Percentiles rank a stretch among this genome's conserved stretches.
Conservation (phyloP, 1,140 invertebrate species). For the Dinoponera quadriceps region DNA sequence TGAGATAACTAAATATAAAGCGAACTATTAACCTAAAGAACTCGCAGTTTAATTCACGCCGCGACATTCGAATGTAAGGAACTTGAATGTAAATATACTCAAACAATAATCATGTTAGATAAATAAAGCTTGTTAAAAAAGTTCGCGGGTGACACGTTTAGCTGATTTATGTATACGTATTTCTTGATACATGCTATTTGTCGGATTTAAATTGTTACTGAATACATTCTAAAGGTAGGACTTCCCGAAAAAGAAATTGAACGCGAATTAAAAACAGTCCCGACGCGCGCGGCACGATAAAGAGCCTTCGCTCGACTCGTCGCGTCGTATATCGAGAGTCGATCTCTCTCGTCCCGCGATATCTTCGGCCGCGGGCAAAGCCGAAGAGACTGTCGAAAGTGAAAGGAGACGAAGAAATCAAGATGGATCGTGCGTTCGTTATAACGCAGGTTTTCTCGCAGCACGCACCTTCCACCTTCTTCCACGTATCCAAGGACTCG, state of each 20-base stretch:
- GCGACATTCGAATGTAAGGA: too few relatives aligned
- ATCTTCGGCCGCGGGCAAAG: conserved; percentile 64
- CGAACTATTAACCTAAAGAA: too few relatives aligned
- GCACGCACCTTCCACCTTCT: conserved; percentile 73
- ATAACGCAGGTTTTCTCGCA: conserved; percentile 72
- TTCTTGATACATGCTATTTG: too few relatives aligned
- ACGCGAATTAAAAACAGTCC: neutral
- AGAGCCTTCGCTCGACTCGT: conserved; percentile 7
- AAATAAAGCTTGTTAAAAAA: too few relatives aligned
- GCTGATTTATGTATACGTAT: too few relatives aligned
- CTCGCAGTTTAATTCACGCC: too few relatives aligned
- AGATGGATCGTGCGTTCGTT: conserved; percentile 77
- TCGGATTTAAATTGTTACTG: too few relatives aligned
- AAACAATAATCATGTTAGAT: too few relatives aligned
- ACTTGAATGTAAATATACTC: too few relatives aligned
- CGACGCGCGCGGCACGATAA: neutral
- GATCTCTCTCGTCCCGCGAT: conserved; percentile 54
- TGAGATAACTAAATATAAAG: too few relatives aligned
- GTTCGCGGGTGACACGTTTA: too few relatives aligned
- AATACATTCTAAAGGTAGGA: too few relatives aligned
- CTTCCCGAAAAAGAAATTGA: neutral
- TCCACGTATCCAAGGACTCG: conserved; percentile 73
- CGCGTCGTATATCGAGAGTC: conserved; percentile 29
- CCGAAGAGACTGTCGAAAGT: conserved; percentile 77
- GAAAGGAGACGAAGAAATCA: conserved; percentile 77